These are phyloP conservation scores for Pomatorhinus ruficollis DNA, from an alignment of 2,113 vertebrate species.

Conservation along the genomic window DNA sequence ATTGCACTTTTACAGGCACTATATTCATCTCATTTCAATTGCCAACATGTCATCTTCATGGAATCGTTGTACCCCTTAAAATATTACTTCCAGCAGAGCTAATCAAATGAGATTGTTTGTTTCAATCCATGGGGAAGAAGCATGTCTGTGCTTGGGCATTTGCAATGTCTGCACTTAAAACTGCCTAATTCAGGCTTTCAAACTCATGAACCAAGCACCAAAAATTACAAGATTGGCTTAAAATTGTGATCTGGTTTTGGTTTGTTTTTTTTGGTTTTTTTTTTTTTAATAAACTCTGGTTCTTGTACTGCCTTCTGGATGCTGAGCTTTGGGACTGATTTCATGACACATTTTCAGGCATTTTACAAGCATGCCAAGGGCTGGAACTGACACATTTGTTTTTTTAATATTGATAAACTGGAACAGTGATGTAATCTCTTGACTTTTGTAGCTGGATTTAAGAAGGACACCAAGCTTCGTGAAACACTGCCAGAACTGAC, in stretches of 20 bases:
- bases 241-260: neutral
- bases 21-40: conserved; percentile 62
- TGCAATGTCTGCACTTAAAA: neutral
- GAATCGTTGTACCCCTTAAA: conserved; percentile 48
- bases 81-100: conserved; percentile 57
- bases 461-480: neutral
- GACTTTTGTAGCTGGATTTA: conserved; percentile 13
- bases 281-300: neutral
- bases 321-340: neutral
- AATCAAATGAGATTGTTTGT: conserved; percentile 49
- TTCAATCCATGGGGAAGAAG: neutral
- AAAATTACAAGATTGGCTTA: neutral
- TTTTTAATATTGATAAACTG: conserved; percentile 13
- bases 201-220: neutral
- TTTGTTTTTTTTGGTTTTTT: neutral
- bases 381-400: neutral
- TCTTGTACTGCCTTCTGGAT: neutral
- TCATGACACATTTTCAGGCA: neutral
- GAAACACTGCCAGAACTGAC: neutral
- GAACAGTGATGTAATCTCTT: neutral
- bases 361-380: neutral
- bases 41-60: conserved; percentile 51
- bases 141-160: neutral
- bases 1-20: conserved; percentile 61
- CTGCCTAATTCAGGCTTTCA: neutral